Base-by-base conservation (phyloP, 2,888 invertebrate genomes). In the Scrobipalpa atriplicella region DNA sequence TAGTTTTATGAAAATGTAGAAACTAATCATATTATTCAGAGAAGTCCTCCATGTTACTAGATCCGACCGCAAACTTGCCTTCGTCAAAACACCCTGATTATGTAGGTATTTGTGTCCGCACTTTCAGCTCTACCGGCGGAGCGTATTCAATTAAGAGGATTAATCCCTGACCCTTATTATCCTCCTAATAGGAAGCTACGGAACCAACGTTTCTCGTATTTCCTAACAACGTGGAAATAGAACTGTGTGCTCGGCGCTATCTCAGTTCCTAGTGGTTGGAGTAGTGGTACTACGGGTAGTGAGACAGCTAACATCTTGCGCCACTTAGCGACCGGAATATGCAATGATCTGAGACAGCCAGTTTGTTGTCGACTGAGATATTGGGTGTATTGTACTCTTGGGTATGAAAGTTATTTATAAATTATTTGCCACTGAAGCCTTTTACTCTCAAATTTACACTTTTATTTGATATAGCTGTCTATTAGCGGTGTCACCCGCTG, bases 71-170 rank as follows among this genome's bases (percentile, higher is more conserved):
- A 47, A 47, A 8, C 43, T 47, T 47, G 47, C 47, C 47, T 47
- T 47, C 47, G 47, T 47, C 47, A 47, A 16, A 47, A 47, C 47
- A 47, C 47, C 47, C 47, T n/a, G 47, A 47, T 47, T 47, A 47
- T 47, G 16, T 47, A 47, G n/a, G 16, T 47, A 47, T 47, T 47
- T 47, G 47, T 47, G 47, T 47, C 47, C 47, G 47, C 47, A 47
- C 47, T 47, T 47, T 5, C 16, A 47, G 47, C 47, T 47, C 47
- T n/a, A n/a, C 47, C 29, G 29, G 29, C 29, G 29, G 16, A 47
- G n/a, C 47, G 47, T 66, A 69, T 69, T 70, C 71, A 70, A 70
- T 71, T 71, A 71, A 43, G 47, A 67, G 68, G 62, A 71, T 71
- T 70, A 69, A 67, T 66, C 56, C 52, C 13, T 64, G 70, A 66